Evolutionary conservation across 1,140 invertebrate genomes (phyloP), one percentile per base, ranked within the genome.

Genomic region (Amphibalanus amphitrite): DNA sequence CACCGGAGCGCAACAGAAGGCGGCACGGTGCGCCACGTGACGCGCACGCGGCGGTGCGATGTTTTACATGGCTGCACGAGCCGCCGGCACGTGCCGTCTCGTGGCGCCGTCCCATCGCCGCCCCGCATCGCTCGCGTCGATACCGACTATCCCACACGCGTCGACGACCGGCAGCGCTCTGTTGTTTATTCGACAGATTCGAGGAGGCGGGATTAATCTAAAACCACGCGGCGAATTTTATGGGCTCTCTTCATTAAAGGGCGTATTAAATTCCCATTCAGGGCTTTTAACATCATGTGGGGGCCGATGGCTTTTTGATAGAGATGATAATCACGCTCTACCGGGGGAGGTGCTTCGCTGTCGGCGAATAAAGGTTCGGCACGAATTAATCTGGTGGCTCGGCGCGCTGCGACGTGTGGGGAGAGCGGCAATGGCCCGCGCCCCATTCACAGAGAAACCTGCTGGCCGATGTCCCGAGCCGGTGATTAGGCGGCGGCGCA

Each of bases 141-240:
- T 13, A 59, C 13, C 47, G 47, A 38, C 33, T 4, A 38, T 38
- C 33, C 33, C 33, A 38, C 33, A 38, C 33, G 47, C 47, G 47
- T 13, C 47, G 47, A 59, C 13, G 13, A 23, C 47, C 17, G 17
- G 47, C 13, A 20, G 23, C 17, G 47, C 47, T 8, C 47, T 23
- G 47, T 59, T 59, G 47, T 59, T 59, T 59, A 59, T 59, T 59
- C 47, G 47, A 59, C 47, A 59, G 47, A 59, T 59, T 59, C 47
- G 47, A 59, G 47, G 47, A 59, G 47, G 13, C 47, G 47, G 47
- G 47, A 59, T 59, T 59, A 59, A 59, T 59, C 47, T 59, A 59
- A 59, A 59, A 59, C 47, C 47, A 59, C 13, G 20, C 47, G 47
- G 47, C 13, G 13, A 20, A 59, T 20, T 59, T 59, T 59, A 20